These are phyloP conservation scores for Ormyrus labotus DNA, from an alignment of 2,888 invertebrate genomes.

Conservation along the genomic window DNA sequence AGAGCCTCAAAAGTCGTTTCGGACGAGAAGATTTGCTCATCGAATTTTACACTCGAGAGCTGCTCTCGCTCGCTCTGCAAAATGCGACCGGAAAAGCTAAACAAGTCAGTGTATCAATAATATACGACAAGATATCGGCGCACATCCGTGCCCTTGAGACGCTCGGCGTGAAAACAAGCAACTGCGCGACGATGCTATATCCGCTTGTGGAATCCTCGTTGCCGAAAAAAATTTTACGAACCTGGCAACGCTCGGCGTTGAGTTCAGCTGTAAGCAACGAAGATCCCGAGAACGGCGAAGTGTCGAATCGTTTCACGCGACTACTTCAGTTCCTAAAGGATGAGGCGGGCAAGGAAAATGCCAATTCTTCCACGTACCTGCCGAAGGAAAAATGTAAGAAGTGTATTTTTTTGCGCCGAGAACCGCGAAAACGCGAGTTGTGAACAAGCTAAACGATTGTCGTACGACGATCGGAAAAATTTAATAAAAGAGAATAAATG, in stretches of 20 bases:
- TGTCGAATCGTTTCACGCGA: slow-evolving; percentile 34
- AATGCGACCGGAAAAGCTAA: background rate
- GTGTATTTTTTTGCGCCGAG: slow-evolving; percentile 62
- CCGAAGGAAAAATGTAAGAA: slow-evolving; percentile 44
- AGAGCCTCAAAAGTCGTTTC: background rate
- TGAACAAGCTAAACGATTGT: slow-evolving; percentile 57
- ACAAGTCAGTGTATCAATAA: background rate
- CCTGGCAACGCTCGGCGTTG: slow-evolving; percentile 44
- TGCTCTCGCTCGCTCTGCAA: background rate
- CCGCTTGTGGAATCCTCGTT: slow-evolving; percentile 66
- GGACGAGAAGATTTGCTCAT: background rate
- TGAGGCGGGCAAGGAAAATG: slow-evolving; percentile 58
- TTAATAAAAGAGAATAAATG: slow-evolving; percentile 50
- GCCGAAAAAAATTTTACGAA: slow-evolving; percentile 61
- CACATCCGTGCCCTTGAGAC: slow-evolving; percentile 61
- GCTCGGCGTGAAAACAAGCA: slow-evolving; percentile 59
- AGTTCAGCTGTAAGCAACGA: background rate
- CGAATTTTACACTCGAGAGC: background rate
- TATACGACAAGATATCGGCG: slow-evolving; percentile 35
- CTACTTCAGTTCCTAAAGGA: slow-evolving; percentile 56
- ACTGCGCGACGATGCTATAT: slow-evolving; percentile 63
- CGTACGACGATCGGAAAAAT: slow-evolving; percentile 53
- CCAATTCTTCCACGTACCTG: slow-evolving; percentile 54
- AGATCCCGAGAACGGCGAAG: slow-evolving; percentile 34
- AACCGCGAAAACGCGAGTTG: slow-evolving; percentile 57